Conservation (phyloP, 1,140 invertebrate genomes). For the Ostrea edulis region DNA sequence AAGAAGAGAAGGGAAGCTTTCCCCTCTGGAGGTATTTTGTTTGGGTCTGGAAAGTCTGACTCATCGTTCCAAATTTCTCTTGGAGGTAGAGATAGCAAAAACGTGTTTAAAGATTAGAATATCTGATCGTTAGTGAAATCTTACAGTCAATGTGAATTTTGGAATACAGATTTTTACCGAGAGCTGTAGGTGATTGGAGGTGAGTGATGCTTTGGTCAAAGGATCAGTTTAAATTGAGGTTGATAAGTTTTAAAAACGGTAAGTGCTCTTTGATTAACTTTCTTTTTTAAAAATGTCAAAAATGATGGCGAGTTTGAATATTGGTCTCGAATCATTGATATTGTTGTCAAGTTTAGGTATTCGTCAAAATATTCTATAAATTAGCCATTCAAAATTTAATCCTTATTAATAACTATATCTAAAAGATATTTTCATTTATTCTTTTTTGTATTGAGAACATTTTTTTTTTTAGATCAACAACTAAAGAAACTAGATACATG, state of each 20-base stretch:
- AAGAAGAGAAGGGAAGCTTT: not conserved
- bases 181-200: not conserved
- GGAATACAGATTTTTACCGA: not conserved
- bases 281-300: not conserved
- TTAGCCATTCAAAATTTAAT: no score
- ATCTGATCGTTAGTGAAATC: conserved; percentile 8
- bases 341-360: no score
- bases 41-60: conserved; percentile 6
- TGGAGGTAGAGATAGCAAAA: conserved; percentile 23
- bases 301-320: not conserved
- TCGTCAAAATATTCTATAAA: no score
- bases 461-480: no score
- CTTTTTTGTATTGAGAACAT: no score
- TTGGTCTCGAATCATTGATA: not conserved
- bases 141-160: conserved; percentile 12
- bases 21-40: not conserved
- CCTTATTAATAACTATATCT: no score
- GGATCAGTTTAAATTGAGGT: not conserved
- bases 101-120: conserved; percentile 1
- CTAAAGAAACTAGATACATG: no score
- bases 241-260: not conserved
- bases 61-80: conserved; percentile 1
- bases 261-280: not conserved
- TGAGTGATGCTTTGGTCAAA: not conserved
- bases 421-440: no score